Conservation (phyloP, 2,797 vertebrate genomes). For the Masticophis lateralis region DNA sequence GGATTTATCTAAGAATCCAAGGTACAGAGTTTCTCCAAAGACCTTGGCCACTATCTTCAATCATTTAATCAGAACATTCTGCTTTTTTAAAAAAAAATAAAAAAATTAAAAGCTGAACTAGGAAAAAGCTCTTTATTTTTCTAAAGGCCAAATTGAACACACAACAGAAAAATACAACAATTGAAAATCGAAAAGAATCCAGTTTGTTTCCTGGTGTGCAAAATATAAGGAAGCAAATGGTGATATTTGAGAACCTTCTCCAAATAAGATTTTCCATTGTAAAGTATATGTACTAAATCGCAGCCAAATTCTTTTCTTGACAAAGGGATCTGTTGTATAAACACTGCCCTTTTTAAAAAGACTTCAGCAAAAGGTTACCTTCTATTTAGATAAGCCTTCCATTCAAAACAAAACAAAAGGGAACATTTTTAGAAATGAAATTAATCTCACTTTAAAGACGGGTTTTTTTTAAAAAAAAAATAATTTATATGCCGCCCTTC, state of each 20-base stretch:
- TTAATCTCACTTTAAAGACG: not conserved
- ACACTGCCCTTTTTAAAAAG: not conserved
- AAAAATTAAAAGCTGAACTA: not conserved
- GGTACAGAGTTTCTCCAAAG: constrained; percentile 13
- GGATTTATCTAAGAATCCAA: not conserved
- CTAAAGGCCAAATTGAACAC: constrained; percentile 19
- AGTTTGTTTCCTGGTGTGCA: not conserved
- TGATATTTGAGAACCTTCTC: not conserved
- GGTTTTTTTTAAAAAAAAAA: too few species aligned
- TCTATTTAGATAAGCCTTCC: not conserved
- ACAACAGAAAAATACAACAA: constrained; percentile 5
- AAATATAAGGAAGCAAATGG: not conserved
- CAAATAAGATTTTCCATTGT: not conserved
- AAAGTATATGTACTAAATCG: constrained; percentile 17
- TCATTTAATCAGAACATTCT: constrained; percentile 1
- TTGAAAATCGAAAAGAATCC: not conserved
- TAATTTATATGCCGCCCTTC: too few species aligned
- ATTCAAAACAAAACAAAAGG: not conserved
- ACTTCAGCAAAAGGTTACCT: constrained; percentile 28
- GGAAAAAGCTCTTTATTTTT: not conserved
- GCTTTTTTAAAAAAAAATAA: not conserved
- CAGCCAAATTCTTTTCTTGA: not conserved
- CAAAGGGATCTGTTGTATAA: constrained; percentile 3
- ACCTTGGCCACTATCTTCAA: constrained; percentile 3
- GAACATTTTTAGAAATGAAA: constrained; percentile 17